Evolutionary conservation across 2,888 invertebrate species (phyloP).

Genomic region (Drosophila buzzatii): DNA sequence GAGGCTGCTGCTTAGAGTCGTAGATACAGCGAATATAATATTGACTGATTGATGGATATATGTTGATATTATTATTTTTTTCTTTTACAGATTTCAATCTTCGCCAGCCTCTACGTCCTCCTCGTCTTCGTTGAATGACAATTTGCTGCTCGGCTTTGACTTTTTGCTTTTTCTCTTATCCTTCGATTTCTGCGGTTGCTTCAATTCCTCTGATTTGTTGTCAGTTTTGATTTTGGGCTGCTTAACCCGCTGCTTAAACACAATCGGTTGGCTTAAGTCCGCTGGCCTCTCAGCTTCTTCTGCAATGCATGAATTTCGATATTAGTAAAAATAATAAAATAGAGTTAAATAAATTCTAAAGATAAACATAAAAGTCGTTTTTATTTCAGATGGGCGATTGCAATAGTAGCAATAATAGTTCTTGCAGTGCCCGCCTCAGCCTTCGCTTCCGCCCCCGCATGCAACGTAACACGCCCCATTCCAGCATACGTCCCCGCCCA

Average conservation of each 20-base stretch:
- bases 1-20: constrained; percentile 24
- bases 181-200: constrained; percentile 21
- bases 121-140: constrained; percentile 86
- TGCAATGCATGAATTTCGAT: constrained; percentile 79
- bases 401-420: constrained; percentile 14
- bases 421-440: constrained; percentile 13
- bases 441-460: constrained; percentile 18
- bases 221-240: constrained; percentile 39
- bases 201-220: constrained; percentile 23
- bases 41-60: constrained; percentile 2
- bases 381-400: constrained; percentile 27
- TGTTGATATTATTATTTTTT: neutral
- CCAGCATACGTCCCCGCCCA: constrained; percentile 10
- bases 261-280: constrained; percentile 87
- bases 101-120: constrained; percentile 81
- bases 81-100: constrained; percentile 40
- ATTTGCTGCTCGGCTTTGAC: constrained; percentile 68
- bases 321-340: constrained; percentile 11
- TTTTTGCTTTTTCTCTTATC: constrained; percentile 69
- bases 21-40: constrained; percentile 15
- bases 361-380: neutral
- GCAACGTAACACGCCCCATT: constrained; percentile 21
- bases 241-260: constrained; percentile 85
- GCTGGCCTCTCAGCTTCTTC: constrained; percentile 88
- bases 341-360: neutral